These are phyloP conservation scores for Dipodomys ordii DNA, from an alignment of 2,113 vertebrate genomes.

Conservation along the genomic window DNA sequence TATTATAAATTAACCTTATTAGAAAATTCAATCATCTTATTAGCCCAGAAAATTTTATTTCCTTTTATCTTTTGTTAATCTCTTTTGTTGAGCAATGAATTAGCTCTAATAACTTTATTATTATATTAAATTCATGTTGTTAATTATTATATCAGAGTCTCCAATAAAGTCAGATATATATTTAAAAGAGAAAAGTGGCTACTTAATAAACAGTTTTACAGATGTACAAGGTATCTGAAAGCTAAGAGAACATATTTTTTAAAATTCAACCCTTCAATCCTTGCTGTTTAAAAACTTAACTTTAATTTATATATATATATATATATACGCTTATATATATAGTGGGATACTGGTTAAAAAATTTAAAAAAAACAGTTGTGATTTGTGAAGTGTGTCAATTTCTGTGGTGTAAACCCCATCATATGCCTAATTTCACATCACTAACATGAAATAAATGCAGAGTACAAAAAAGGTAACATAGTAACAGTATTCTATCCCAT, in stretches of 20 bases:
- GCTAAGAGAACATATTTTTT: neutral
- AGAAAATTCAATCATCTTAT: constrained; percentile 61
- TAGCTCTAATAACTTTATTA: constrained; percentile 37
- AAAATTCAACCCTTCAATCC: neutral
- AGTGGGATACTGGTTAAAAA: neutral
- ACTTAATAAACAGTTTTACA: neutral
- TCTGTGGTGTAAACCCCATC: neutral
- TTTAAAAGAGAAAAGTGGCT: constrained; percentile 17
- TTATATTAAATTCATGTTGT: neutral
- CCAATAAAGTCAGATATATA: neutral
- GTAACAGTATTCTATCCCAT: neutral
- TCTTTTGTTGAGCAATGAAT: constrained; percentile 62
- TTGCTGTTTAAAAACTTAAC: neutral
- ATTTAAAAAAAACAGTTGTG: neutral
- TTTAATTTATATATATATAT: neutral
- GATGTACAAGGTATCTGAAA: constrained; percentile 10
- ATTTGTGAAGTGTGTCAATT: neutral
- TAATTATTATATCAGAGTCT: constrained; percentile 15
- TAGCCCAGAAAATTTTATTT: constrained; percentile 67
- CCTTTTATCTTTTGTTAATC: constrained; percentile 57
- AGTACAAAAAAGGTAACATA: neutral
- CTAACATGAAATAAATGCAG: neutral
- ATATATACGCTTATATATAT: neutral
- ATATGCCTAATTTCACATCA: neutral
- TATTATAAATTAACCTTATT: constrained; percentile 66